Percentiles rank a stretch among this genome's conserved stretches.
Evolutionary conservation across 2,888 invertebrate species (phyloP).

Genomic region (Cephus sareptanus): DNA sequence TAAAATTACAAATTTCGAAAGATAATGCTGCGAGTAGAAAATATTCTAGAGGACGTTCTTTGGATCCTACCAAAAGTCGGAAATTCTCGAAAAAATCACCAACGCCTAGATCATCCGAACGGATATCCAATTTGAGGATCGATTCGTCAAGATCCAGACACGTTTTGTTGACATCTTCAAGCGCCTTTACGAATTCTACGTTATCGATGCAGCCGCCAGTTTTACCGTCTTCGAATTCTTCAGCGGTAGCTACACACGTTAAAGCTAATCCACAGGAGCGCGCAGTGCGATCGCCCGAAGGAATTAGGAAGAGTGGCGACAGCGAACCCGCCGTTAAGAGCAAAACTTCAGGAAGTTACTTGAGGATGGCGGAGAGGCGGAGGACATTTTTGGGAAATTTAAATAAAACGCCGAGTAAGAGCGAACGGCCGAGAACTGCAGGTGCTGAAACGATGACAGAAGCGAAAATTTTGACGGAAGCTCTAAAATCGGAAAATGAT

Average conservation of each 20-base stretch:
- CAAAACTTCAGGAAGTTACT: constrained; percentile 2
- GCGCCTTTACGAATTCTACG: constrained; percentile 6
- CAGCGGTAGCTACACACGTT: background rate
- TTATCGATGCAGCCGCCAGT: constrained; percentile 10
- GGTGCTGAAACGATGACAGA: background rate
- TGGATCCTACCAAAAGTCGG: background rate
- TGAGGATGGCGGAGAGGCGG: constrained; percentile 9
- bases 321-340: background rate
- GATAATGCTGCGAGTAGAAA: background rate
- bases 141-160: constrained; percentile 11
- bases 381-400: background rate
- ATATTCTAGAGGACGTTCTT: background rate
- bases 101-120: constrained; percentile 8
- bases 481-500: background rate
- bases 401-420: background rate
- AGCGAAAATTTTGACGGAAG: background rate
- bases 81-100: constrained; percentile 33
- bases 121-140: background rate
- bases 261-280: background rate
- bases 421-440: background rate
- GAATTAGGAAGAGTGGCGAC: background rate
- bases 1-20: background rate
- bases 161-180: constrained; percentile 10
- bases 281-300: background rate
- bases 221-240: constrained; percentile 15